These are phyloP conservation scores for Monomorium pharaonis DNA, from an alignment of 1,140 invertebrate genomes.

Conservation along the genomic window DNA sequence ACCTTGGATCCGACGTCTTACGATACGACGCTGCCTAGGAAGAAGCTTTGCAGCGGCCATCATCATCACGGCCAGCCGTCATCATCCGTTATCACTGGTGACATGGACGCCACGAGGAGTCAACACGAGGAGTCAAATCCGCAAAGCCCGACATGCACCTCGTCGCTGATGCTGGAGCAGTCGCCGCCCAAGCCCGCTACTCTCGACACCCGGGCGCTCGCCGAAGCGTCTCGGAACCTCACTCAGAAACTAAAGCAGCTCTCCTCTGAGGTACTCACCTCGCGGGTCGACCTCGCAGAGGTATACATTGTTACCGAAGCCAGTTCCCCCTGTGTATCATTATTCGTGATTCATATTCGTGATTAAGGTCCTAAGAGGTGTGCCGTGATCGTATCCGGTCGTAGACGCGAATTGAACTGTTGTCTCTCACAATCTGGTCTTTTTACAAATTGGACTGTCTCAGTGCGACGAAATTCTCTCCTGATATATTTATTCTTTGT, in stretches of 20 bases:
- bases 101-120: conserved; percentile 48
- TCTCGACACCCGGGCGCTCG: conserved; percentile 91
- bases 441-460: background rate
- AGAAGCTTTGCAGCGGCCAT: conserved; percentile 78
- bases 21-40: conserved; percentile 74
- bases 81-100: background rate
- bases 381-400: background rate
- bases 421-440: background rate
- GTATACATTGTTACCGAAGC: conserved; percentile 81
- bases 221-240: conserved; percentile 95
- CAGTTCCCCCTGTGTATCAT: conserved; percentile 73
- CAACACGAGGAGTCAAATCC: conserved; percentile 50
- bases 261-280: conserved; percentile 94
- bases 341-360: conserved; percentile 54
- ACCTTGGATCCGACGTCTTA: conserved; percentile 59
- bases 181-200: conserved; percentile 77
- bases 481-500: background rate
- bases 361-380: conserved; percentile 59
- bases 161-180: conserved; percentile 56
- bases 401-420: background rate
- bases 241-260: conserved; percentile 96
- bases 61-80: conserved; percentile 71
- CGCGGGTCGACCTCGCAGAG: conserved; percentile 84
- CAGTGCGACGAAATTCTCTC: background rate
- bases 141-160: conserved; percentile 65